phyloP scores from a whole-genome alignment of 2,113 vertebrate species.

The Entosphenus tridentatus region DNA sequence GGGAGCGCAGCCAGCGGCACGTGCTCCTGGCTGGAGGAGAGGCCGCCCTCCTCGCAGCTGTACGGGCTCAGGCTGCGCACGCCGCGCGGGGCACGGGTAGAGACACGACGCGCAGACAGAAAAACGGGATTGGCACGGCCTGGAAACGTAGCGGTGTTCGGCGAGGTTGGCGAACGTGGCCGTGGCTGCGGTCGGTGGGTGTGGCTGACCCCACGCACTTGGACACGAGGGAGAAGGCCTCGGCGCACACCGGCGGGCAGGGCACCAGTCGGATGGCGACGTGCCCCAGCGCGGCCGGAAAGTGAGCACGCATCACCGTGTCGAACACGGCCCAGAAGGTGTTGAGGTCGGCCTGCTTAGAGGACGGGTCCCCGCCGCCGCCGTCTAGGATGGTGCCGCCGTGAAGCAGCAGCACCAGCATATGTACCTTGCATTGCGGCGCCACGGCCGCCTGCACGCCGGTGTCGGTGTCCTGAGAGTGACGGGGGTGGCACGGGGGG shows the following conservation, averaged over 20 bases:
- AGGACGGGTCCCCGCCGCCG: conserved; percentile 39
- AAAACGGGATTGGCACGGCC: conserved; percentile 74
- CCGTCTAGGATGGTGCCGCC: conserved; percentile 74
- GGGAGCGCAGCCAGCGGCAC: conserved; percentile 79
- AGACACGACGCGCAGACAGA: conserved; percentile 31
- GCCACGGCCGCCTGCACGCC: too few relatives aligned
- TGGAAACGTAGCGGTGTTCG: conserved; percentile 75
- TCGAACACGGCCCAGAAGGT: conserved; percentile 63
- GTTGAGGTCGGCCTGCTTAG: conserved; percentile 50
- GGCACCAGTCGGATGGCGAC: conserved; percentile 61
- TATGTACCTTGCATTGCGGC: conserved; percentile 47
- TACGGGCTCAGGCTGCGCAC: conserved; percentile 61
- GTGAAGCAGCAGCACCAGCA: conserved; percentile 67
- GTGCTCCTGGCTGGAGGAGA: conserved; percentile 94
- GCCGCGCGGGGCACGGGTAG: neutral
- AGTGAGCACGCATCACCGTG: conserved; percentile 61
- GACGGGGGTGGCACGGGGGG: too few relatives aligned
- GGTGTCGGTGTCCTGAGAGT: too few relatives aligned
- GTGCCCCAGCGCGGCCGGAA: conserved; percentile 54
- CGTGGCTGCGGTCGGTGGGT: conserved; percentile 48
- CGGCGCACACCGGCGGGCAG: conserved; percentile 70
- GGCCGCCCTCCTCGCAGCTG: conserved; percentile 67
- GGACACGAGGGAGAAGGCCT: conserved; percentile 77
- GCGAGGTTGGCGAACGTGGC: conserved; percentile 53
- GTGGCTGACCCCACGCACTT: conserved; percentile 36